Base-by-base conservation (phyloP, 1,140 invertebrate genomes). In the Drosophila littoralis region DNA sequence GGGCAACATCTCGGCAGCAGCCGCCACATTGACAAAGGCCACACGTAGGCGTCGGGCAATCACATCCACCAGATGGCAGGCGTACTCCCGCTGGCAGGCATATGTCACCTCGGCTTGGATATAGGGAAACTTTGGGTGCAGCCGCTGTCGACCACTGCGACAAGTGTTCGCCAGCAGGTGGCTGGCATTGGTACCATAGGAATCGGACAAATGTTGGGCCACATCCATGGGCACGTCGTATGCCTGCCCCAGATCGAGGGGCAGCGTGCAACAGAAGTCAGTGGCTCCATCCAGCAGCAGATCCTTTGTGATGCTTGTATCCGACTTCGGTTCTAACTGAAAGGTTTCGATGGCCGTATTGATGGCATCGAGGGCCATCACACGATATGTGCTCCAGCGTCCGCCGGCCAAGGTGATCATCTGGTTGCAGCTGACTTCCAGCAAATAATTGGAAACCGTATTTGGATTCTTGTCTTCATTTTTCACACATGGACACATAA, bases 361-460 rank as follows among this genome's bases (percentile, higher is more conserved):
- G 1, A 88, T 46, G 15, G 84, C 80, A 7, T 89, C 58, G 15
- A 36, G 32, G 6, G 84, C 84, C 84, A 88, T 88, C 0, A 71
- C 46, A 7, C 84, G 84, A 33, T 88, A 88, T 3, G 46, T 75
- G 40, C 66, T 84, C 75, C 77, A 84, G 1, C 77, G 67, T 0
- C 84, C 84, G 0, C 84, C 84, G 6, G 64, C 84, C 59, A 88
- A 7, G 1, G 80, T 84, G 42, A 88, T 84, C 3, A 88, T 28
- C 3, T 67, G 60, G 0, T 52, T 59, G 2, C 42, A 50, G 22
- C 84, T 89, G 1, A 88, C 46, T 50, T 88, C 84, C 5, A 89
- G 7, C 38, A 88, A 36, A 13, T 45, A 89, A n/a, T 32, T 63
- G 38, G 57, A 32, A 1, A 75, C 22, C 5, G 54, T 9, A 0